Evolutionary conservation across 1,140 invertebrate genomes (phyloP), one percentile per base, ranked within the genome.

Genomic region (Drosophila setifemur): DNA sequence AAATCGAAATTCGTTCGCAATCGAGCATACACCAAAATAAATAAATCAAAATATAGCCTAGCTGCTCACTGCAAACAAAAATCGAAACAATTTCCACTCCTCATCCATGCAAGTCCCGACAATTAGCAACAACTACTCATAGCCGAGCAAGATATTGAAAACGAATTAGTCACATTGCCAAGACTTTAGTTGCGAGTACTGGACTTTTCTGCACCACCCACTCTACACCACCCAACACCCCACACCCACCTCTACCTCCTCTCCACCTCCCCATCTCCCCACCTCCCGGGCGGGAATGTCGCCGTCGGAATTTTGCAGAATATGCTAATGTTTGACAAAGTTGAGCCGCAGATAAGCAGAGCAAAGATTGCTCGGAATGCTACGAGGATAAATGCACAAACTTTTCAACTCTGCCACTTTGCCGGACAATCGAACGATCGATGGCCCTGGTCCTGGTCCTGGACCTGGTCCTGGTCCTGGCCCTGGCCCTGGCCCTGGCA

Each of bases 51-150:
- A 61, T 61, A 23, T 64, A 66, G 48, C 57, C 39, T 74, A 78
- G 63, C 70, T 55, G 14, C 55, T 66, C 66, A 75, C 44, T 49
- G 66, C 49, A 39, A 69, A 66, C 8, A 53, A 74, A 69, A 29
- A 43, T 28, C 39, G n/a, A 47, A n/a, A 70, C 29, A 39, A 40
- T 63, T 64, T 48, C 33, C 25, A 23, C 33, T 14, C 31, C 40
- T 21, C 44, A 71, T 44, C 54, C 39, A 50, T 50, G 47, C 68
- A 71, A 64, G 48, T 25, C 26, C 45, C 71, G 12, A 66, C 35
- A 83, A 78, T 63, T 86, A 83, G 81, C 53, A 81, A 61, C 78
- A 78, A 57, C 45, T 55, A 79, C 79, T 70, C 33, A 70, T 74
- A 83, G 45, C 23, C 49, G 58, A 66, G 44, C 66, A 68, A 83